Percentiles rank a stretch among this genome's conserved stretches.
Conservation (phyloP, 2,113 vertebrate species). For the Ammodytes dubius region DNA sequence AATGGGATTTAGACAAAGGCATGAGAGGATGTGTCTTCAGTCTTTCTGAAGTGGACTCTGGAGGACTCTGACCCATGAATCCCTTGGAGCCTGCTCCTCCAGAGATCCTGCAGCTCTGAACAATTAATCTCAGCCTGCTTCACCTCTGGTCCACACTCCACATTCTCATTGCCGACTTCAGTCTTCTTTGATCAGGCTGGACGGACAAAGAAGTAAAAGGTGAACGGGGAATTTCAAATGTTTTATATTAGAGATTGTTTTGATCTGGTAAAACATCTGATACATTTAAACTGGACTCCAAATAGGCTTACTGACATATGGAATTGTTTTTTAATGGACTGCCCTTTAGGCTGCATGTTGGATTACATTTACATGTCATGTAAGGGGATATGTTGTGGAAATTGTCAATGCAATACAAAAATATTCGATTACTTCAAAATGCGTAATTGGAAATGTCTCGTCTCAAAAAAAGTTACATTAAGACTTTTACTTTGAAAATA, state of each 20-base stretch:
- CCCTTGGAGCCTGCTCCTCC: slow-evolving; percentile 20
- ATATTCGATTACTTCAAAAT: not conserved
- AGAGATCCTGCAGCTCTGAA: slow-evolving; percentile 21
- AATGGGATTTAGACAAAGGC: not conserved
- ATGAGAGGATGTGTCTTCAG: not conserved
- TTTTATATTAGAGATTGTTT: not conserved
- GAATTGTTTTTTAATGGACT: not conserved
- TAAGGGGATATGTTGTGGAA: not conserved
- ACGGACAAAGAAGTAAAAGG: slow-evolving; percentile 29
- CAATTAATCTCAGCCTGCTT: slow-evolving; percentile 22
- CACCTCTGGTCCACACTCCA: slow-evolving; percentile 32
- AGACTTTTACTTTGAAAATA: slow-evolving; percentile 53
- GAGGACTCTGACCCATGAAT: slow-evolving; percentile 42
- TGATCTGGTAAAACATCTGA: not conserved
- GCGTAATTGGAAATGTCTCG: too few relatives aligned
- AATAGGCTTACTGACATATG: too few relatives aligned
- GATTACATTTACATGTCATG: not conserved
- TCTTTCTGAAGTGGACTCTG: not conserved
- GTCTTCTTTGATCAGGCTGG: slow-evolving; percentile 57
- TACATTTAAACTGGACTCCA: too few relatives aligned
- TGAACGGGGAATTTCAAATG: not conserved
- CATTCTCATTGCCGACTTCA: slow-evolving; percentile 54
- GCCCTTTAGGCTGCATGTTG: not conserved
- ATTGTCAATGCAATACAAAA: not conserved
- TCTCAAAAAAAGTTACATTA: not conserved